Evolutionary conservation across 2,113 vertebrate species (phyloP).

Genomic region (Urocynchramus pylzowi): DNA sequence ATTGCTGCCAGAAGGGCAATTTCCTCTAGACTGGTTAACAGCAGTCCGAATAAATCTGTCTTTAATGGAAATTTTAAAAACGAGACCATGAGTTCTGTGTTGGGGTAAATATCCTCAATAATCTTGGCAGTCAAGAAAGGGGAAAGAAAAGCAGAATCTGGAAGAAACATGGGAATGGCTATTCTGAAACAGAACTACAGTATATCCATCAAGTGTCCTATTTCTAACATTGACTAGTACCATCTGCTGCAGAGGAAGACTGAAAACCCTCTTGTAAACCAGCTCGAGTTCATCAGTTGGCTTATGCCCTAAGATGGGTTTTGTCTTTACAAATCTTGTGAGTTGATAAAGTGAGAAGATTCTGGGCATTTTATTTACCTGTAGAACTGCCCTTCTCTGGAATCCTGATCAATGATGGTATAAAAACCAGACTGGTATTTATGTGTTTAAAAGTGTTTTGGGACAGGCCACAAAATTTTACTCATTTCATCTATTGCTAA

Average conservation of each 20-base stretch:
- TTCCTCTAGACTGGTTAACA: slow-evolving; percentile 46
- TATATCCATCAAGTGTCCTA: neutral
- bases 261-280: neutral
- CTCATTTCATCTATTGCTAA: neutral
- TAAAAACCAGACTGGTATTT: neutral
- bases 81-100: neutral
- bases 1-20: slow-evolving; percentile 34
- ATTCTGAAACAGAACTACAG: neutral
- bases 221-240: neutral
- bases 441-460: neutral
- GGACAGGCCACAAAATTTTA: neutral
- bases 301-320: neutral
- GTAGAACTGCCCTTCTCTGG: neutral
- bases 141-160: neutral
- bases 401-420: neutral
- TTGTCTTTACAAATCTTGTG: neutral
- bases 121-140: neutral
- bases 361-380: neutral
- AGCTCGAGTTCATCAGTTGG: neutral
- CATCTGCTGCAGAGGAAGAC: neutral
- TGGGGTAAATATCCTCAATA: neutral
- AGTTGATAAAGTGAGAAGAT: neutral
- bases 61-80: slow-evolving; percentile 36
- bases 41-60: slow-evolving; percentile 23
- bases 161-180: slow-evolving; percentile 2